These are phyloP conservation scores for Xanthia togata DNA, from an alignment of 2,888 invertebrate genomes.

Conservation along the genomic window DNA sequence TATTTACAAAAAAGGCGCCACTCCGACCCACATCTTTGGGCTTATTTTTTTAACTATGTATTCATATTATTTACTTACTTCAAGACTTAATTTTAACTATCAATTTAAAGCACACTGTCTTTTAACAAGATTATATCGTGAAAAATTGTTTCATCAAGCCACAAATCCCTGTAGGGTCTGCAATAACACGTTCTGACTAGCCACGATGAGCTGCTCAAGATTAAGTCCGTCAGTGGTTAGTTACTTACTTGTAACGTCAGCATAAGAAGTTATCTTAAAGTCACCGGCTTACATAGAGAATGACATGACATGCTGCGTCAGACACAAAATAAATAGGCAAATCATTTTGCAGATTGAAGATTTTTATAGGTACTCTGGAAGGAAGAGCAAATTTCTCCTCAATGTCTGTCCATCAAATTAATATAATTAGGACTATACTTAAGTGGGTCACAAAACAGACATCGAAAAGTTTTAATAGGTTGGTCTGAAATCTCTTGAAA, in stretches of 20 bases:
- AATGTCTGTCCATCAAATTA: background rate
- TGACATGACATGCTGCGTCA: background rate
- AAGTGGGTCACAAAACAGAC: background rate
- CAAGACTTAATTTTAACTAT: background rate
- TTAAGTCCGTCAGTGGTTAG: constrained; percentile 58
- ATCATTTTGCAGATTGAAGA: background rate
- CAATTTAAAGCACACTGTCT: constrained; percentile 43
- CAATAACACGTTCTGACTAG: constrained; percentile 49
- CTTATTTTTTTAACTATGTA: background rate
- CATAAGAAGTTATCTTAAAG: constrained; percentile 14
- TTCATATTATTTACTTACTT: background rate
- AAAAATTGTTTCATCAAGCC: constrained; percentile 52
- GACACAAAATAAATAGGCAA: background rate
- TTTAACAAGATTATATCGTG: constrained; percentile 32
- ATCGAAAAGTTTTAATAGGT: background rate
- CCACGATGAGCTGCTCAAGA: constrained; percentile 55
- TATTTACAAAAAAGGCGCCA: background rate
- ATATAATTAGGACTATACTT: background rate
- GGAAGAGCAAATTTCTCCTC: background rate
- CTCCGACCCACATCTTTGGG: background rate
- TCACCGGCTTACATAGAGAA: background rate
- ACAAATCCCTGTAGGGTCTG: constrained; percentile 56
- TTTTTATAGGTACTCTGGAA: background rate
- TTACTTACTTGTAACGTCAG: constrained; percentile 53
- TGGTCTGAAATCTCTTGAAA: background rate